Conservation (phyloP, 2,888 invertebrate genomes). For the Leptopilina drosophilae region DNA sequence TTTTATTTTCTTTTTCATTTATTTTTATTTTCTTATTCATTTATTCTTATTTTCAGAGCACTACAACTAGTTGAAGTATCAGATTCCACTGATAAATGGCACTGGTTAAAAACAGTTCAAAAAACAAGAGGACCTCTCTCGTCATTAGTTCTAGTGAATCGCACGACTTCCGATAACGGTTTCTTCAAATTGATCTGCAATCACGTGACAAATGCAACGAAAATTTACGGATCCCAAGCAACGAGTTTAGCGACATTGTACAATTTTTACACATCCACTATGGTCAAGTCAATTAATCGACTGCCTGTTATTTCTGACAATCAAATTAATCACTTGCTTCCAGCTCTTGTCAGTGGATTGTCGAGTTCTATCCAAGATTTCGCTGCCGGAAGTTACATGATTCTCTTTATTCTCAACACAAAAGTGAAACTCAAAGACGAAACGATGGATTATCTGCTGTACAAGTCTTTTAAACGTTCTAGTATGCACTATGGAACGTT, state of each 20-base stretch:
- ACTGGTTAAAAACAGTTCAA: conserved; percentile 86
- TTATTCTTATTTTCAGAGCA: conserved; percentile 74
- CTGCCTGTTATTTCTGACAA: conserved; percentile 80
- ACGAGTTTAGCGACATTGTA: conserved; percentile 84
- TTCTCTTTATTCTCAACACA: conserved; percentile 83
- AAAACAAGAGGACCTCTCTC: conserved; percentile 86
- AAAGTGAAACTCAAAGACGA: conserved; percentile 81
- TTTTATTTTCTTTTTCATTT: too few relatives aligned
- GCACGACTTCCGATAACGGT: conserved; percentile 82
- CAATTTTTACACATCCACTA: conserved; percentile 88
- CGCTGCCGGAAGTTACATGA: conserved; percentile 85
- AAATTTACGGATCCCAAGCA: conserved; percentile 80
- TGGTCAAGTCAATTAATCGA: conserved; percentile 84
- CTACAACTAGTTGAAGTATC: conserved; percentile 87
- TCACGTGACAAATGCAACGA: conserved; percentile 80
- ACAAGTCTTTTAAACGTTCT: conserved; percentile 78
- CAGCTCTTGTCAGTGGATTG: conserved; percentile 85
- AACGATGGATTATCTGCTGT: conserved; percentile 81
- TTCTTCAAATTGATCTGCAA: conserved; percentile 83
- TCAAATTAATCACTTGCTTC: conserved; percentile 84
- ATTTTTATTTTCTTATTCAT: too few relatives aligned
- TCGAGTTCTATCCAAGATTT: conserved; percentile 84
- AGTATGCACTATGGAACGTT: conserved; percentile 82
- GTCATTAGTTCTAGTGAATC: conserved; percentile 85
- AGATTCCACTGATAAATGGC: conserved; percentile 82